These are phyloP conservation scores for Orthonychiurus folsomi DNA, from an alignment of 2,888 invertebrate genomes.

Conservation along the genomic window DNA sequence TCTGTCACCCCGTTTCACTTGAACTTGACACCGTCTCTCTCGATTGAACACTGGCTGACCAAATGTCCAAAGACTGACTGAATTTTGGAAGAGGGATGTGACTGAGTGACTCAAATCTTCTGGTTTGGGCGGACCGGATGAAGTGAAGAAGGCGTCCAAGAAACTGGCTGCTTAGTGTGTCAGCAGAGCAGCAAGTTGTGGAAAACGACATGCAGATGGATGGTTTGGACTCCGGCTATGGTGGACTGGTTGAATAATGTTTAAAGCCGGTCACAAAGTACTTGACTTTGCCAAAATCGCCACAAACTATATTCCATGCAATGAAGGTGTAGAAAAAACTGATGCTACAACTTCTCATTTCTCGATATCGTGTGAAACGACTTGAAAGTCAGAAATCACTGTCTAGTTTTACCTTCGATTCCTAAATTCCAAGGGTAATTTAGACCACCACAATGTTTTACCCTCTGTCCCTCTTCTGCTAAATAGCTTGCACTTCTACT, in stretches of 20 bases:
- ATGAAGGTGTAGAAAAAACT: background rate
- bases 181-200: background rate
- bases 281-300: background rate
- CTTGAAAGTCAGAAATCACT: background rate
- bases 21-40: too few relatives aligned
- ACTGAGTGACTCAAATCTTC: background rate
- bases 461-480: too few relatives aligned
- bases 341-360: too few relatives aligned
- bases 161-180: background rate
- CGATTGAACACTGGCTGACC: too few relatives aligned
- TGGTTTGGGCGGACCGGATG: too few relatives aligned
- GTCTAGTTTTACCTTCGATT: constrained; percentile 1
- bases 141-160: background rate
- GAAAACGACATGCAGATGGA: background rate
- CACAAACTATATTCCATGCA: background rate
- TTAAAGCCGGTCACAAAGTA: background rate
- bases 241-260: background rate
- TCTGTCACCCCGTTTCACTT: too few relatives aligned
- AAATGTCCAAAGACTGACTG: background rate
- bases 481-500: too few relatives aligned
- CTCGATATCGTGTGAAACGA: background rate
- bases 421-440: background rate
- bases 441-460: too few relatives aligned
- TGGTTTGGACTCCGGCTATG: background rate
- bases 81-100: background rate